Base-by-base conservation (phyloP, 2,888 invertebrate genomes). In the Agrochola lychnidis region DNA sequence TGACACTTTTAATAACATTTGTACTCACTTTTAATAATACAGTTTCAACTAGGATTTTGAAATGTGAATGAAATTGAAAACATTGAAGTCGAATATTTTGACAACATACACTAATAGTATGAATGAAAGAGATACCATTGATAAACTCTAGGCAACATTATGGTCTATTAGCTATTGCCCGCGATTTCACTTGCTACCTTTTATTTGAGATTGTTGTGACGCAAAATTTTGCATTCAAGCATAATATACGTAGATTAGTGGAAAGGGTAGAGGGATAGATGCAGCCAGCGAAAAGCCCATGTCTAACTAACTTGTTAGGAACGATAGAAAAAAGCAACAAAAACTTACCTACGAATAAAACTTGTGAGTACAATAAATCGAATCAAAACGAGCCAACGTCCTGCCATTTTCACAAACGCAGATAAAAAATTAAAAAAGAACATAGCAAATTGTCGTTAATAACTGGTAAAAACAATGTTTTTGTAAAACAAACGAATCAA, bases 21-120 rank as follows among this genome's bases (percentile, higher is more conserved):
- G n/a, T 77, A 51, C 2, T 40, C 70, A 42, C 53, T 53, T 70
- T 70, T 36, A 59, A 62, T 78, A 68, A 63, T 78, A 76, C 71
- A 57, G 69, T 70, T 53, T 72, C 57, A 62, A 57, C 61, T 84
- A 76, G 40, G 42, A 62, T 81, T 73, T 56, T 81, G 76, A 36
- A 36, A 36, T 36, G 9, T 83, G 70, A 85, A 73, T 81, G 81
- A 67, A 82, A 59, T 78, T 80, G 73, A 74, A 63, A 62, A 84
- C 69, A 72, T 76, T 64, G 70, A 36, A 40, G 71, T 69, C 0
- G 51, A 51, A 61, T 82, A 80, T 76, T 84, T 75, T 84, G 81
- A 84, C 57, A 82, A 82, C 80, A 82, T 51, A 66, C 19, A 48
- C 9, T 79, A 68, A 62, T 3, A 76, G 69, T 70, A 72, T 84